Percentiles rank a stretch among this genome's conserved stretches.
phyloP scores from a whole-genome alignment of 2,888 invertebrate species.

The Argyresthia albistria region DNA sequence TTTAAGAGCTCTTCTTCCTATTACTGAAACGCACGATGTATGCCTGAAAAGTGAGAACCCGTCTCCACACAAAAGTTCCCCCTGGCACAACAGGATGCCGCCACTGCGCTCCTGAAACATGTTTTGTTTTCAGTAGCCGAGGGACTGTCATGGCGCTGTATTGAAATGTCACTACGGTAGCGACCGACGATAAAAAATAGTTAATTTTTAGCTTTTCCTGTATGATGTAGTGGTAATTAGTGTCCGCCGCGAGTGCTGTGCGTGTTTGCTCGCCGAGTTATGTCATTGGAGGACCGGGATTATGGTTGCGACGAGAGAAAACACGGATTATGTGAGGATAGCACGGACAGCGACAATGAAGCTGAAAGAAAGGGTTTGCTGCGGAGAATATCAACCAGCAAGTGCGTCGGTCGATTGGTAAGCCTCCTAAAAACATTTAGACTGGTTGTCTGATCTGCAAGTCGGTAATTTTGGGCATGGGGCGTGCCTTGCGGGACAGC shows the following conservation, averaged over 20 bases:
- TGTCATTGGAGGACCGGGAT: conserved; percentile 49
- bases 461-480: conserved; percentile 6
- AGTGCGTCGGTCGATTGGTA: conserved; percentile 86
- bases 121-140: conserved; percentile 64
- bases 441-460: not conserved
- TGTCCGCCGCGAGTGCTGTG: conserved; percentile 42
- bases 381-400: conserved; percentile 86
- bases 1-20: not conserved
- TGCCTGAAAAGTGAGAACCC: not conserved
- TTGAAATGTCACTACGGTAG: conserved; percentile 59
- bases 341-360: conserved; percentile 87
- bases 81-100: conserved; percentile 27
- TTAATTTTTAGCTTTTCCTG: conserved; percentile 48
- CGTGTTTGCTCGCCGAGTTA: conserved; percentile 50
- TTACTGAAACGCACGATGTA: not conserved
- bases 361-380: conserved; percentile 84
- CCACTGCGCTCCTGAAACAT: conserved; percentile 27
- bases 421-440: conserved; percentile 31
- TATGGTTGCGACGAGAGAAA: conserved; percentile 38
- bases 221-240: conserved; percentile 63
- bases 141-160: conserved; percentile 62
- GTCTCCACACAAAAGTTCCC: conserved; percentile 17
- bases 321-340: conserved; percentile 50
- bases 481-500: conserved; percentile 15
- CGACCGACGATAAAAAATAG: conserved; percentile 36